These are phyloP conservation scores for Paradoxurus hermaphroditus DNA, from an alignment of 2,113 vertebrate species.

Conservation along the genomic window DNA sequence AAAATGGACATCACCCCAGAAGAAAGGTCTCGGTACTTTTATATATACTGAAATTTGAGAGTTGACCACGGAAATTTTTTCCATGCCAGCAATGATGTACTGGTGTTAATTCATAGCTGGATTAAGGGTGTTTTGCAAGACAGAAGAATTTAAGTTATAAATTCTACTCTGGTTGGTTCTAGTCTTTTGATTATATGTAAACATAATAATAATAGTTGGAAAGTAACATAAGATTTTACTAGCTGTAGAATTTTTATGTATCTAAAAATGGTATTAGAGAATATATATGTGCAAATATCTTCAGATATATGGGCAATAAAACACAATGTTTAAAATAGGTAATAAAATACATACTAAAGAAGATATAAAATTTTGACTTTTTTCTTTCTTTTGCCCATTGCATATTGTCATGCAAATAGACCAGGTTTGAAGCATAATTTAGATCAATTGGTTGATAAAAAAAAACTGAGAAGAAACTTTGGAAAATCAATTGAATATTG, in stretches of 20 bases:
- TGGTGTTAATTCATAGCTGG: background rate
- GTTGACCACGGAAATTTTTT: background rate
- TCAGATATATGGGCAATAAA: background rate
- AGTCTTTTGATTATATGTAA: background rate
- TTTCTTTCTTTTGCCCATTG: background rate
- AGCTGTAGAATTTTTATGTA: background rate
- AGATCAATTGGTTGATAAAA: conserved; percentile 34
- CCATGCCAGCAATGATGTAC: background rate
- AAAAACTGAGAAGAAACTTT: conserved; percentile 28
- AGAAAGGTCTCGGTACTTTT: background rate
- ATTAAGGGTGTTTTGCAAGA: background rate
- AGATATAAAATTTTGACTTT: background rate
- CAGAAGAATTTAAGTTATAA: background rate
- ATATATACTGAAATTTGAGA: background rate
- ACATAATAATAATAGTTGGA: background rate
- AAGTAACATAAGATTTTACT: background rate
- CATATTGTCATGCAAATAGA: background rate
- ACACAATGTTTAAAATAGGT: background rate
- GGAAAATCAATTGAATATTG: conserved; percentile 49
- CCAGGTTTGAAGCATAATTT: conserved; percentile 33
- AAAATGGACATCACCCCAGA: background rate
- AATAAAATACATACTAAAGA: background rate
- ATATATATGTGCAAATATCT: background rate
- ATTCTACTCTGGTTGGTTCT: background rate
- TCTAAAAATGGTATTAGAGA: background rate